Evolutionary conservation across 1,140 invertebrate species (phyloP), one percentile per base, ranked within the genome.

Genomic region (Linepithema humile): DNA sequence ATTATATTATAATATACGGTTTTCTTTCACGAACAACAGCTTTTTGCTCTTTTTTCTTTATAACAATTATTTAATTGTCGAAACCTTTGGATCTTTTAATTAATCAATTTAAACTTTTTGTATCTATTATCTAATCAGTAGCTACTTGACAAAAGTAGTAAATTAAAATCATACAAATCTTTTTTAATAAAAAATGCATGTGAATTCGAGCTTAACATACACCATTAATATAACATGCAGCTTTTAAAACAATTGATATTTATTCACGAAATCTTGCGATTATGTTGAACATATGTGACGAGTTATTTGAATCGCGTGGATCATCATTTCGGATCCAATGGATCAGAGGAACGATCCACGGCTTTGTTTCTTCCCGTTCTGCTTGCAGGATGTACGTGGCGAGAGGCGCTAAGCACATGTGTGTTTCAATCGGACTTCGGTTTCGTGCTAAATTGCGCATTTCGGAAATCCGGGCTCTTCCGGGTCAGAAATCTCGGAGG

Each of bases 401-500:
- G 93, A 86, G 92, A 93, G 90, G 89, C 93, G 77, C 83, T 93
- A 92, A 95, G 96, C 90, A 96, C 97, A 88, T 98, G 97, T 94
- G 97, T 98, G 83, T 96, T 98, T 93, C 96, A 97, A 93, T 98
- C 97, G 89, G 97, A 98, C 94, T 98, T 97, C 92, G 97, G 97
- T 91, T 97, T 98, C 95, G 96, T 96, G 90, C 95, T 98, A 93
- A 97, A 98, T 95, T 98, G 97, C 94, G 97, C 97, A 92, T 98
- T 98, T 96, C 97, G 97, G 96, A 98, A 98, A 94, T 97, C 97
- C 86, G 97, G 97, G 89, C 95, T 98, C 82, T 98, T 98, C 95
- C 96, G 97, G 91, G 96, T 98, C 88, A 95, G 97, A 95, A 98
- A 98, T 95, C 96, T 98, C 88, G 97, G 97, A 93, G 97, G 97